Percentiles rank a stretch among this genome's conserved stretches.
Evolutionary conservation across 2,888 invertebrate genomes (phyloP).

Genomic region (Mythimna ferrago): DNA sequence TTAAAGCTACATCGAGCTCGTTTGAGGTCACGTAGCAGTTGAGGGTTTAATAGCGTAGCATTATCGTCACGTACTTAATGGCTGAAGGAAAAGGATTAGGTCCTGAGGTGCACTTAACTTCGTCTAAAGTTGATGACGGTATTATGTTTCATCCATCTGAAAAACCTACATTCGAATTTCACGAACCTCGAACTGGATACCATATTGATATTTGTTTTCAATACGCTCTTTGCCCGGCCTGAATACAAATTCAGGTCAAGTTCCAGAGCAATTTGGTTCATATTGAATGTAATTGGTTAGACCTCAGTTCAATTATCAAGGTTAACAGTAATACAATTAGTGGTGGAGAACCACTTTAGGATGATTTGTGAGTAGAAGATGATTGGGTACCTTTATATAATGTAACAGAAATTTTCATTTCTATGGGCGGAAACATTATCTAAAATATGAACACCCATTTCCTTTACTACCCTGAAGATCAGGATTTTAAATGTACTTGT

Average conservation of each 20-base stretch:
- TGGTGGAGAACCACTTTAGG: conserved; percentile 24
- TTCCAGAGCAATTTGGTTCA: conserved; percentile 47
- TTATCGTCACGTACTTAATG: conserved; percentile 58
- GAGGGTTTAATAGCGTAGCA: conserved; percentile 54
- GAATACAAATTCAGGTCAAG: conserved; percentile 51
- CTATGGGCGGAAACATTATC: too few relatives aligned
- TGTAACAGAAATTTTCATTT: too few relatives aligned
- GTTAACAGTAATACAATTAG: conserved; percentile 56
- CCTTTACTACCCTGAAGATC: background rate
- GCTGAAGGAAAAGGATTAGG: conserved; percentile 33
- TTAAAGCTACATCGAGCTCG: conserved; percentile 48
- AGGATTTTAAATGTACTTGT: background rate
- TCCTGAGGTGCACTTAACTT: conserved; percentile 43
- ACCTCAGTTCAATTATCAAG: conserved; percentile 55
- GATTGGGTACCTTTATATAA: background rate
- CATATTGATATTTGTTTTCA: conserved; percentile 32
- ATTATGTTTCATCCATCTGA: conserved; percentile 23
- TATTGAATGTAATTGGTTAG: conserved; percentile 53
- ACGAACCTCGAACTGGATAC: background rate
- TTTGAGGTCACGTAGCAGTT: conserved; percentile 53
- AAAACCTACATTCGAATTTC: conserved; percentile 13
- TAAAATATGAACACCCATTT: too few relatives aligned
- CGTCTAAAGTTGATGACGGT: conserved; percentile 36
- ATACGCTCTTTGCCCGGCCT: conserved; percentile 34
- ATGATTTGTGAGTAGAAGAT: conserved; percentile 10